Conservation (phyloP, 2,113 vertebrate species). For the Prochilodus magdalenae region DNA sequence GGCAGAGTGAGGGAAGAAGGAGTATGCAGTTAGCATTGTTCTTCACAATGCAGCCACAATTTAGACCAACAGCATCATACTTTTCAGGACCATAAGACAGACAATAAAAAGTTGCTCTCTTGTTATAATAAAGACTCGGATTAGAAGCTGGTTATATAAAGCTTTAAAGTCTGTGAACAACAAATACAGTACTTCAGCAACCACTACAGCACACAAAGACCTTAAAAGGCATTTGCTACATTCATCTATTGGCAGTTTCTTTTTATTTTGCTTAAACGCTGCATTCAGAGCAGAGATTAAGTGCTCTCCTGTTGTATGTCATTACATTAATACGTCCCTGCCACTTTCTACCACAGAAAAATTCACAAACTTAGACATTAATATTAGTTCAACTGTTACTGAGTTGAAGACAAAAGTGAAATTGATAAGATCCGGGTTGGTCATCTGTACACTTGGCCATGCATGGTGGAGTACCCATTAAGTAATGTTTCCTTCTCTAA, state of each 20-base stretch:
- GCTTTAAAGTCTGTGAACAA: background rate
- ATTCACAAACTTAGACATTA: background rate
- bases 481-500: background rate
- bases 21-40: constrained; percentile 13
- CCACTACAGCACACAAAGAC: background rate
- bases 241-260: background rate
- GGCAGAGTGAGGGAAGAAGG: constrained; percentile 1
- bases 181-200: background rate
- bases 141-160: background rate
- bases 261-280: background rate
- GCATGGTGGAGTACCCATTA: no score
- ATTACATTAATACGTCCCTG: background rate
- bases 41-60: constrained; percentile 3
- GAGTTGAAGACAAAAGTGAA: background rate
- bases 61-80: background rate
- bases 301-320: background rate
- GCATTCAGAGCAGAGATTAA: background rate
- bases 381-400: background rate
- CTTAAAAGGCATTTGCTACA: background rate
- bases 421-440: background rate
- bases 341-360: background rate
- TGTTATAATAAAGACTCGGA: background rate
- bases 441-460: background rate
- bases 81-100: constrained; percentile 25
- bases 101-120: background rate